These are phyloP conservation scores for Oligia strigilis DNA, from an alignment of 2,888 invertebrate genomes.

Conservation along the genomic window DNA sequence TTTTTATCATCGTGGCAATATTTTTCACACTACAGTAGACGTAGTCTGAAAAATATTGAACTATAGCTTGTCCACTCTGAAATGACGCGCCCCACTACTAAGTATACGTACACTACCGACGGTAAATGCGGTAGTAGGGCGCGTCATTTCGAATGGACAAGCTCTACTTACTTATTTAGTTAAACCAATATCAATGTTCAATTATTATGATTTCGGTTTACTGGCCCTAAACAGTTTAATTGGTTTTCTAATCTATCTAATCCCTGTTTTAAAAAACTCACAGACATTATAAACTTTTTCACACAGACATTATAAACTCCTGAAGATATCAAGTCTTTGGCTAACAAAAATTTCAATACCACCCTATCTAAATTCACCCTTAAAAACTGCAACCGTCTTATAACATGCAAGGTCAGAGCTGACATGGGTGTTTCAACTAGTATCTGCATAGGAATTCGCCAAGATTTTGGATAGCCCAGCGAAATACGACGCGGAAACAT, in stretches of 20 bases:
- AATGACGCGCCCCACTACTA: too few species aligned
- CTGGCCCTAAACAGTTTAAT: not conserved
- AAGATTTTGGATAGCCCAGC: constrained; percentile 41
- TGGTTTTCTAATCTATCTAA: not conserved
- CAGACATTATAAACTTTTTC: not conserved
- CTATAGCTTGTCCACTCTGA: too few species aligned
- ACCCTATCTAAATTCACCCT: constrained; percentile 13
- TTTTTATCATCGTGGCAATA: not conserved
- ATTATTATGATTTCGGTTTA: not conserved
- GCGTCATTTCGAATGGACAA: too few species aligned
- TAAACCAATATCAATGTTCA: not conserved
- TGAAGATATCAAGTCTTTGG: not conserved
- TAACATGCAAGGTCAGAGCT: constrained; percentile 45
- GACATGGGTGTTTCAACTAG: constrained; percentile 18
- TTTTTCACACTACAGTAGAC: not conserved
- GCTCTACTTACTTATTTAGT: not conserved
- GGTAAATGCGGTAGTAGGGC: too few species aligned
- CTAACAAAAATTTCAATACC: constrained; percentile 1
- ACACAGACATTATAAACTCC: not conserved
- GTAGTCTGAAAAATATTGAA: not conserved
- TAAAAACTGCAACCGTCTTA: constrained; percentile 27
- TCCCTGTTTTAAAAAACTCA: not conserved
- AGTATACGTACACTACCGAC: too few species aligned
- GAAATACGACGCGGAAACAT: constrained; percentile 34
- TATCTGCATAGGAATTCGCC: constrained; percentile 55